Conservation (phyloP, 2,113 vertebrate genomes). For the Leuciscus idus region DNA sequence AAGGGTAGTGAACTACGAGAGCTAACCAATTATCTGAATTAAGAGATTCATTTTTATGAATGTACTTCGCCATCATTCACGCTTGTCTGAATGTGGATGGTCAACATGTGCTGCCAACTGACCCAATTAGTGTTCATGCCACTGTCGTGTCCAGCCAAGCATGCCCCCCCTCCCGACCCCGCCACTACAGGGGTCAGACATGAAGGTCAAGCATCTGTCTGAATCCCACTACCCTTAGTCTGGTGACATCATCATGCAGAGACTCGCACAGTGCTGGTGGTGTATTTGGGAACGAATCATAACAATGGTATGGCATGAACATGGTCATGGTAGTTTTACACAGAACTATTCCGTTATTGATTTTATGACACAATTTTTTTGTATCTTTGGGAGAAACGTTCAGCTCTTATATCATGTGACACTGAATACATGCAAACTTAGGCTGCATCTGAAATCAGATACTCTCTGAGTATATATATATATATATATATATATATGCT, state of each 20-base stretch:
- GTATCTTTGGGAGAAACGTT: background rate
- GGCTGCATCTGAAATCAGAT: no score
- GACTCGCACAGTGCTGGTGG: slow-evolving; percentile 23
- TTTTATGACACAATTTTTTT: slow-evolving; percentile 15
- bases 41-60: background rate
- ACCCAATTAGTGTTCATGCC: slow-evolving; percentile 54
- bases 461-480: no score
- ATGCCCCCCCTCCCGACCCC: slow-evolving; percentile 41
- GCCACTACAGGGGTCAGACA: slow-evolving; percentile 38
- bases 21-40: slow-evolving; percentile 11
- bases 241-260: slow-evolving; percentile 35
- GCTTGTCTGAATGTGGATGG: slow-evolving; percentile 41
- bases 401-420: background rate
- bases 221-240: slow-evolving; percentile 41
- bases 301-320: background rate
- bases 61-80: slow-evolving; percentile 41
- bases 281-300: background rate
- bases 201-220: slow-evolving; percentile 37
- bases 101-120: slow-evolving; percentile 49
- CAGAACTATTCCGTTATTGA: background rate
- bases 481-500: no score
- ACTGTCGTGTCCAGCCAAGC: slow-evolving; percentile 51
- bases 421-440: background rate
- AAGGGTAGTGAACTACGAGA: background rate
- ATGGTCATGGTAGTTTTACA: background rate